Evolutionary conservation across 2,888 invertebrate genomes (phyloP), one percentile per base, ranked within the genome.

Genomic region (Iphiclides podalirius): DNA sequence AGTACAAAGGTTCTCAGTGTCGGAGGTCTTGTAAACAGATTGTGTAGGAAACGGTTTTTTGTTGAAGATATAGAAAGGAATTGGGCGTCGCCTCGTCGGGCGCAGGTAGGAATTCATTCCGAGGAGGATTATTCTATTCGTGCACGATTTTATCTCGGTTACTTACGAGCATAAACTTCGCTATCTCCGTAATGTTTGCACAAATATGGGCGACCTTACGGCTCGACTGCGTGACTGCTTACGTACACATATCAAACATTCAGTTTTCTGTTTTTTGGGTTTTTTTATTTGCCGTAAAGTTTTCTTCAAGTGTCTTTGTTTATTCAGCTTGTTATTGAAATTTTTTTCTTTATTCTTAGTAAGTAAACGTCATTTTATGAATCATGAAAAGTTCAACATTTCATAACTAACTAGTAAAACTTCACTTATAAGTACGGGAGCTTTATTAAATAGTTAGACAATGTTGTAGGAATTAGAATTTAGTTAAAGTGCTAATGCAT

Each of bases 1-100:
- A 64, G 66, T 61, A 74, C 73, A 79, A 80, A 78, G 75, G 74
- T 59, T 72, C 73, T 72, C 80, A 57, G 75, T 83, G 82, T 86
- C 86, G 84, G 84, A 84, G 86, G 84, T 83, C 83, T 77, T 79
- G 83, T 81, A 82, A 81, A 84, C 75, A 82, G 58, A 85, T 77
- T 80, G 77, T 72, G 72, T 76, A 79, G 83, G 83, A 85, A 86
- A 79, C 75, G 70, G 59, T 85, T 85, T 85, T 82, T 73, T 79
- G 60, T 61, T 53, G 54, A 48, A 56, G 61, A 60, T 66, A 61
- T 60, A 56, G 63, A 66, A 65, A 62, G 59, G 69, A 65, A 64
- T 62, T 59, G 70, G 74, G 75, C 75, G 64, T 72, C 69, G 57
- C 63, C 58, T 63, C 72, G 70, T 70, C 74, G 66, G 61, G 63